phyloP scores from a whole-genome alignment of 2,888 invertebrate species.

The Trissolcus japonicus region DNA sequence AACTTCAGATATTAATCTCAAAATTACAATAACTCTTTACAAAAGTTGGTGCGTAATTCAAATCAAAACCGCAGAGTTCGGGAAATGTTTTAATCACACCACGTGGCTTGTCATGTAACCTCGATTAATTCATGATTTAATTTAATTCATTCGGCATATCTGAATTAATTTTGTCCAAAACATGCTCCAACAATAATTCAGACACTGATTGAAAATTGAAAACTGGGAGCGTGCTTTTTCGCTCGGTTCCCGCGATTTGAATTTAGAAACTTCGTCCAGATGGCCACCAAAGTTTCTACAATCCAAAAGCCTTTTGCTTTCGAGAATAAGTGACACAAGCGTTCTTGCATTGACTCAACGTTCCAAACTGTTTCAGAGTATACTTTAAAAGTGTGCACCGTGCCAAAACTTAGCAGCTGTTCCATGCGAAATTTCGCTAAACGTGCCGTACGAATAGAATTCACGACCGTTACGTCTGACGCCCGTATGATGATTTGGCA shows the following conservation, averaged over 20 bases:
- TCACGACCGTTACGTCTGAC: constrained; percentile 45
- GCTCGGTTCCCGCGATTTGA: constrained; percentile 24
- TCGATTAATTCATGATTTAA: too few relatives aligned
- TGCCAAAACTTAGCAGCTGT: constrained; percentile 52
- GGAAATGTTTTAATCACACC: constrained; percentile 27
- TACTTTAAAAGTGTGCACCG: constrained; percentile 42
- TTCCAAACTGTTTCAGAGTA: constrained; percentile 29
- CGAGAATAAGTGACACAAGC: constrained; percentile 39
- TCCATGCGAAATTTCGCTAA: constrained; percentile 47
- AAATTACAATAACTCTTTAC: constrained; percentile 49
- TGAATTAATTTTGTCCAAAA: too few relatives aligned
- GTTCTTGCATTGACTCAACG: constrained; percentile 40
- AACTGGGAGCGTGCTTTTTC: neutral
- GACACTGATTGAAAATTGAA: too few relatives aligned
- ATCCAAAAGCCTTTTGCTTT: neutral
- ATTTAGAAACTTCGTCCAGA: constrained; percentile 22
- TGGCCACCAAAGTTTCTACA: neutral
- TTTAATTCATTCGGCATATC: too few relatives aligned
- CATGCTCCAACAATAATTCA: too few relatives aligned
- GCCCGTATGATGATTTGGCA: constrained; percentile 29
- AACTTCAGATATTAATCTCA: constrained; percentile 50
- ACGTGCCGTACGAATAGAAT: constrained; percentile 41
- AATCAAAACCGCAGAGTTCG: constrained; percentile 24
- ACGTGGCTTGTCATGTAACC: constrained; percentile 6
- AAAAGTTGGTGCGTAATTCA: constrained; percentile 45